Conservation (phyloP, 2,797 vertebrate genomes). For the Leuciscus waleckii region DNA sequence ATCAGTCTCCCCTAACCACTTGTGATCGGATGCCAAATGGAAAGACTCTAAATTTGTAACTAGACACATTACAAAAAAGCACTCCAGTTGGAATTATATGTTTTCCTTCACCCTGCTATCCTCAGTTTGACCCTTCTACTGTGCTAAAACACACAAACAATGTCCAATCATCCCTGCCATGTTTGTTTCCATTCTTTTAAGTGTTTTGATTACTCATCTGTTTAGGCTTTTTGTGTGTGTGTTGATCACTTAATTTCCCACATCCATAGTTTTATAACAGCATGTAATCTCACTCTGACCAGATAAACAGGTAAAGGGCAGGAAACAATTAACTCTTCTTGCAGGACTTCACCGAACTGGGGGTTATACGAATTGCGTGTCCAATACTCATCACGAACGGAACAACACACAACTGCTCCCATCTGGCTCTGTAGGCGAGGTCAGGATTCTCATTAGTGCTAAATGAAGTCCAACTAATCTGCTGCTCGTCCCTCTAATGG, state of each 20-base stretch:
- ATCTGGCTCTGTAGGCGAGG: conserved; percentile 23
- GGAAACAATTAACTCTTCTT: conserved; percentile 53
- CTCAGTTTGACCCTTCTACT: conserved; percentile 30
- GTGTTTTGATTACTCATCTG: conserved; percentile 51
- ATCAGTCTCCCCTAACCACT: not conserved
- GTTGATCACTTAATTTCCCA: conserved; percentile 49
- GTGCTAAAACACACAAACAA: conserved; percentile 45
- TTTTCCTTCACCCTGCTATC: conserved; percentile 15
- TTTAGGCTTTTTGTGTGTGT: conserved; percentile 17
- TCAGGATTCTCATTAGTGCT: conserved; percentile 42
- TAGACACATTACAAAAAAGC: not conserved
- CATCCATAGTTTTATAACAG: conserved; percentile 43
- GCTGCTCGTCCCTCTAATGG: not conserved
- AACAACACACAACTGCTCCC: conserved; percentile 26
- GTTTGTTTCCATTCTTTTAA: conserved; percentile 37
- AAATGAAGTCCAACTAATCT: conserved; percentile 35
- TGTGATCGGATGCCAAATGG: not conserved
- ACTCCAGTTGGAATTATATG: not conserved
- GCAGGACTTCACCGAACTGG: conserved; percentile 23
- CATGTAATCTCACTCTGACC: conserved; percentile 47
- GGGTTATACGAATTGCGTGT: conserved; percentile 3
- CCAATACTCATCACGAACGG: conserved; percentile 6
- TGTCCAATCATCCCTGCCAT: conserved; percentile 44
- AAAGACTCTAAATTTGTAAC: not conserved
- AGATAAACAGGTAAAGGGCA: conserved; percentile 42